Evolutionary conservation across 1,140 invertebrate species (phyloP).

Genomic region (Acromyrmex heyeri): DNA sequence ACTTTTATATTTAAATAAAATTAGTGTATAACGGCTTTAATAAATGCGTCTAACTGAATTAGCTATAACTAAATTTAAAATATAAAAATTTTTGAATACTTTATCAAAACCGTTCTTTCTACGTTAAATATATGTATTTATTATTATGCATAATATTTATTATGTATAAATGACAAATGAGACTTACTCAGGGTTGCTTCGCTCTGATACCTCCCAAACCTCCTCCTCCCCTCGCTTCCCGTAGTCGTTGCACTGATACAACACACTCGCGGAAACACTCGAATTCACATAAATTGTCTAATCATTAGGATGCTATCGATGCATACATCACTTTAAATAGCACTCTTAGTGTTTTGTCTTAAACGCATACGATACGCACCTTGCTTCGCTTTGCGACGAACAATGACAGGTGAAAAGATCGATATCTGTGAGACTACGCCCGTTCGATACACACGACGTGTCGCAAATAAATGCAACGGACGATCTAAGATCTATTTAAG

Average conservation of each 20-base stretch:
- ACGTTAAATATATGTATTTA: too few species aligned
- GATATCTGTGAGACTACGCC: background rate
- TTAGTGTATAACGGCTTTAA: too few species aligned
- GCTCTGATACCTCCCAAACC: background rate
- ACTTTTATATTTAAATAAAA: too few species aligned
- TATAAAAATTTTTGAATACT: background rate
- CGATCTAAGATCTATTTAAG: background rate
- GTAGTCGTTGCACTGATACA: background rate
- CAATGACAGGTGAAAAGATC: background rate
- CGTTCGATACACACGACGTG: background rate
- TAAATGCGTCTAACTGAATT: too few species aligned
- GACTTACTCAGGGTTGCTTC: slow-evolving; percentile 1
- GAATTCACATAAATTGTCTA: background rate
- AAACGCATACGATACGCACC: background rate
- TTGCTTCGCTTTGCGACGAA: background rate
- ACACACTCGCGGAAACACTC: background rate
- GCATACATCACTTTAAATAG: background rate
- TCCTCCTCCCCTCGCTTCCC: background rate
- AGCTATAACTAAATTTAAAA: background rate
- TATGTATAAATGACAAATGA: background rate
- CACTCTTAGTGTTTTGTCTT: too few species aligned
- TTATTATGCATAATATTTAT: too few species aligned
- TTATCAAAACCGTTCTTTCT: too few species aligned
- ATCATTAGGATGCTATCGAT: background rate
- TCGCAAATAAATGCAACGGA: background rate